phyloP scores from a whole-genome alignment of 2,113 vertebrate species.

The Prunella fulvescens region DNA sequence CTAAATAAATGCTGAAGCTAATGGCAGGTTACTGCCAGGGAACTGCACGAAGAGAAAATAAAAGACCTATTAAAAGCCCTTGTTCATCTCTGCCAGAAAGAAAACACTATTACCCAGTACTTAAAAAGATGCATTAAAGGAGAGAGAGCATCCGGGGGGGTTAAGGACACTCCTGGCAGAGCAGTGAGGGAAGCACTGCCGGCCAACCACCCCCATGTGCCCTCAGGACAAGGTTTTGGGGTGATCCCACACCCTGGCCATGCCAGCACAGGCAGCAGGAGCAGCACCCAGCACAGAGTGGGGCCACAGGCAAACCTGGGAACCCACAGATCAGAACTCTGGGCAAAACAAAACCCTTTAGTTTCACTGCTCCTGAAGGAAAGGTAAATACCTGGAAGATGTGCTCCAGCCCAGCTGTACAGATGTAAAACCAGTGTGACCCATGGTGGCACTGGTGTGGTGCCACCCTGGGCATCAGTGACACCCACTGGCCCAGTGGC shows the following conservation, averaged over 20 bases:
- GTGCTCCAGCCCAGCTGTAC: background rate
- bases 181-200: background rate
- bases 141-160: background rate
- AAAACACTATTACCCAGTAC: background rate
- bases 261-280: background rate
- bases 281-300: accelerated
- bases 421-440: background rate
- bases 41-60: background rate
- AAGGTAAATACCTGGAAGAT: background rate
- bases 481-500: no score
- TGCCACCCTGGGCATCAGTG: background rate
- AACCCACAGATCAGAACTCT: no score
- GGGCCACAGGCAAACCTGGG: accelerated
- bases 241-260: accelerated
- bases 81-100: background rate
- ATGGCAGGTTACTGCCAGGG: background rate
- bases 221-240: background rate
- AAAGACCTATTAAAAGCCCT: conserved; percentile 15
- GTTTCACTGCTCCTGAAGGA: background rate
- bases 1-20: background rate
- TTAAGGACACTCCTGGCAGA: background rate
- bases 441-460: background rate
- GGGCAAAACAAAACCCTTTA: background rate
- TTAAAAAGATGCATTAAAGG: background rate
- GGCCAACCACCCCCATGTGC: accelerated